Evolutionary conservation across 2,113 vertebrate species (phyloP).

Genomic region (Passer domesticus): DNA sequence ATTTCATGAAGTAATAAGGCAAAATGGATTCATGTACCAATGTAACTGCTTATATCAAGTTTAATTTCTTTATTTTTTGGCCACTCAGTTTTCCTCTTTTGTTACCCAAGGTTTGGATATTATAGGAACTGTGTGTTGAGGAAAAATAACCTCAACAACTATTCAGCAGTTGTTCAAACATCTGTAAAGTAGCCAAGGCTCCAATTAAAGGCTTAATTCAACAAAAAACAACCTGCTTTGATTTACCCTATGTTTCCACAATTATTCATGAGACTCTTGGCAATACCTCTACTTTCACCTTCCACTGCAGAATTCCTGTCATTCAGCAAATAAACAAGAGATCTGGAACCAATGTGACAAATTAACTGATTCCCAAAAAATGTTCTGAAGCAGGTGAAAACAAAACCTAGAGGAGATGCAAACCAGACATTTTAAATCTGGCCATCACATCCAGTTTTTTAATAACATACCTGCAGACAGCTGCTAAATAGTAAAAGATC

Average conservation of each 20-base stretch:
- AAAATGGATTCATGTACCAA: neutral
- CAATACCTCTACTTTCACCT: neutral
- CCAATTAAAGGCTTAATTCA: neutral
- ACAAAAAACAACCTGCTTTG: neutral
- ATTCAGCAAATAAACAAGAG: neutral
- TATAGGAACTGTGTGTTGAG: neutral
- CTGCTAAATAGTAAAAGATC: neutral
- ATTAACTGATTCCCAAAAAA: neutral
- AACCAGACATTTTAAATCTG: neutral
- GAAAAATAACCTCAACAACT: neutral
- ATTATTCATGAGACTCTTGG: neutral
- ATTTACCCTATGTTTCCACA: neutral
- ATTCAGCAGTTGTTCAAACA: neutral
- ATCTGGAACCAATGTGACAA: neutral
- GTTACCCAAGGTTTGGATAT: neutral
- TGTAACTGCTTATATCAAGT: neutral
- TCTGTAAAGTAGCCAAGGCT: neutral
- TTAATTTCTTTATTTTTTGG: neutral
- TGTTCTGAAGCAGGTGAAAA: neutral
- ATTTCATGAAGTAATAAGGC: neutral
- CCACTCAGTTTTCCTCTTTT: neutral
- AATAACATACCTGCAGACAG: neutral
- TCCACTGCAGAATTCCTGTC: neutral
- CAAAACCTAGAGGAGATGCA: neutral
- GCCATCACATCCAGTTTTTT: neutral